Percentiles rank a stretch among this genome's conserved stretches.
Evolutionary conservation across 2,888 invertebrate genomes (phyloP).

Genomic region (Sepiola atlantica): DNA sequence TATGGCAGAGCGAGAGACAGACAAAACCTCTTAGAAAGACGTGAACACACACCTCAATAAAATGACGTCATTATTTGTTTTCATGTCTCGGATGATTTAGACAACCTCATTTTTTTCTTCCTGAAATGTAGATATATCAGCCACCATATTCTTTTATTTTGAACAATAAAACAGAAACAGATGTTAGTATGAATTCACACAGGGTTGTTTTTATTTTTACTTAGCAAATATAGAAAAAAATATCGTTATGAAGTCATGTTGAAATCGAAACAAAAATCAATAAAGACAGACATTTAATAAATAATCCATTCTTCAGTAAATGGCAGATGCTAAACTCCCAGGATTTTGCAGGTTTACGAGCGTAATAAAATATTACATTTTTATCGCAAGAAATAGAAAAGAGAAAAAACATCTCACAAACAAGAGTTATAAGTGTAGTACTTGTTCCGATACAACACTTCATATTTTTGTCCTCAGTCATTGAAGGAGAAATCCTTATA

Average conservation of each 20-base stretch:
- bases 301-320: neutral
- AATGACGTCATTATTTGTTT: neutral
- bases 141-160: neutral
- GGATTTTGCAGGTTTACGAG: neutral
- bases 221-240: neutral
- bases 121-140: neutral
- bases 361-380: too few species aligned
- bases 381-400: too few species aligned
- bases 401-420: too few species aligned
- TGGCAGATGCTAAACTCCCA: neutral
- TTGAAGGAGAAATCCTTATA: too few species aligned
- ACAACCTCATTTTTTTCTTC: neutral
- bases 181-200: neutral
- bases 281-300: neutral
- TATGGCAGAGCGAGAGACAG: too few species aligned
- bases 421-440: too few species aligned
- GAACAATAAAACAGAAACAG: neutral
- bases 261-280: neutral
- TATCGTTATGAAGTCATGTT: neutral
- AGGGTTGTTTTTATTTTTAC: neutral
- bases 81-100: neutral
- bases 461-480: too few species aligned
- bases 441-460: too few species aligned
- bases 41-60: too few species aligned
- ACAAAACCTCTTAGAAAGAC: too few species aligned